These are phyloP conservation scores for Centropristis striata DNA, from an alignment of 2,113 vertebrate genomes.

Conservation along the genomic window DNA sequence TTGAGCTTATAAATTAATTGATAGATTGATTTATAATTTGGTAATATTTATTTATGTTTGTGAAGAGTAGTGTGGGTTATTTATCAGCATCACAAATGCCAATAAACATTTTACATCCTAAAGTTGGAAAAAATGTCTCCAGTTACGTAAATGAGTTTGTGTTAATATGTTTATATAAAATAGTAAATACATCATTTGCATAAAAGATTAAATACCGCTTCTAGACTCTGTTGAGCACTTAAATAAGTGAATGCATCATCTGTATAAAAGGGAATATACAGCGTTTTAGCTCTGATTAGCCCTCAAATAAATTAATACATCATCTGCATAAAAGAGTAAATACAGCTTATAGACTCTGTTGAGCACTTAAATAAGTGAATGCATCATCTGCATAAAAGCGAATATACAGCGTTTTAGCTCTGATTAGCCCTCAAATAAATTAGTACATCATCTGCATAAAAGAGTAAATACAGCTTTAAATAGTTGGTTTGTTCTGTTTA, in stretches of 20 bases:
- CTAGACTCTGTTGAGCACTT: not conserved
- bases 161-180: not conserved
- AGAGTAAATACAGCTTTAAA: not conserved
- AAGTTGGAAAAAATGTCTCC: not conserved
- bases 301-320: not conserved
- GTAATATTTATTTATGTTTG: not conserved
- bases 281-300: too few species aligned
- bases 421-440: too few species aligned
- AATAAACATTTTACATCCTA: not conserved
- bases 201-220: not conserved
- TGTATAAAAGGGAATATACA: too few species aligned
- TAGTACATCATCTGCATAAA: not conserved
- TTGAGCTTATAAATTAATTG: not conserved
- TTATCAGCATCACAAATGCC: not conserved
- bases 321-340: not conserved
- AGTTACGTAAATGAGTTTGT: not conserved
- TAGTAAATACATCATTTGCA: not conserved
- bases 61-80: not conserved
- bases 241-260: not conserved
- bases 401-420: too few species aligned
- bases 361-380: not conserved
- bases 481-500: too few species aligned
- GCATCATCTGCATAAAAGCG: not conserved
- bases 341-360: not conserved
- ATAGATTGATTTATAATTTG: not conserved